Conservation (phyloP, 2,113 vertebrate species). For the Lampris megalopsis region DNA sequence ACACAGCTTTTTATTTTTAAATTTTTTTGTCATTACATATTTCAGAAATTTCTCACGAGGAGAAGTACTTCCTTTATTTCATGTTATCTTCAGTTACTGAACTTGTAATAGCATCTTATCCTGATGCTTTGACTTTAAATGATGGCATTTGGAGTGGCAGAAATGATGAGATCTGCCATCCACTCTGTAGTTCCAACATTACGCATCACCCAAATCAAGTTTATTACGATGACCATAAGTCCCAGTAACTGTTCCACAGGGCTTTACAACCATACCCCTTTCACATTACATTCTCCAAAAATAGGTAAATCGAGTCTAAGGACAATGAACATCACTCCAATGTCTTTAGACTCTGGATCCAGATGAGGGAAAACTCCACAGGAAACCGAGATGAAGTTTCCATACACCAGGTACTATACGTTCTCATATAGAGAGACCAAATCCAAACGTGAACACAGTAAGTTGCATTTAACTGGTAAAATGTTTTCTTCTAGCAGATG, state of each 20-base stretch:
- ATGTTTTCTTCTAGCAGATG: background rate
- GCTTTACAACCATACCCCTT: too few relatives aligned
- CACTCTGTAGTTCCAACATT: background rate
- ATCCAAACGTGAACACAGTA: slow-evolving; percentile 4
- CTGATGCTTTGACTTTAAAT: background rate
- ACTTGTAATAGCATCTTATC: too few relatives aligned
- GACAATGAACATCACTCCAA: too few relatives aligned
- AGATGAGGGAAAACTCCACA: too few relatives aligned
- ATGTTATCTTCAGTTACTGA: background rate
- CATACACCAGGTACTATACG: background rate
- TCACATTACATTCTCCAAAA: too few relatives aligned
- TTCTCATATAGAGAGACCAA: background rate
- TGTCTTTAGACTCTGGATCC: too few relatives aligned
- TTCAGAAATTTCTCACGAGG: background rate
- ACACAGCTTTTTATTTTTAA: background rate
- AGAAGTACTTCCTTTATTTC: background rate
- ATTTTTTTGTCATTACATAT: background rate
- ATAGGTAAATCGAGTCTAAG: too few relatives aligned
- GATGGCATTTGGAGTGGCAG: too few relatives aligned
- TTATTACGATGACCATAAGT: too few relatives aligned
- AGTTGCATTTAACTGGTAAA: background rate
- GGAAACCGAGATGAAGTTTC: background rate
- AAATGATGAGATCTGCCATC: background rate
- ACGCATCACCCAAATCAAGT: background rate
- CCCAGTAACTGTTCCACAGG: too few relatives aligned